Evolutionary conservation across 2,113 vertebrate species (phyloP).

Genomic region (Marcusenius ussheri): DNA sequence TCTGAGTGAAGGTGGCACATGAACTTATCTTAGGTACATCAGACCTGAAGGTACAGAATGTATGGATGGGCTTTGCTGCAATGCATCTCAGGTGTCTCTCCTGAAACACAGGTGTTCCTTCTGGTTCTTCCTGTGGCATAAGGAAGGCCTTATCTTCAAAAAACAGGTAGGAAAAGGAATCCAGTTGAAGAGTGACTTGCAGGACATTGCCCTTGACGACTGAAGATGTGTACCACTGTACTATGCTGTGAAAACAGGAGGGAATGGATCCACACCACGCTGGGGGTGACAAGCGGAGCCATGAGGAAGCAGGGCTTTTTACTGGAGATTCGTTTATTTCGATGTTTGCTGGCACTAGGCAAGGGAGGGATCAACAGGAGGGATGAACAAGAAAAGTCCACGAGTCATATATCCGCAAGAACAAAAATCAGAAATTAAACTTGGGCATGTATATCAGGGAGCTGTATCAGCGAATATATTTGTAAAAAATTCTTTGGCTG

Average conservation of each 20-base stretch:
- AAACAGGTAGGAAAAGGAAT: background rate
- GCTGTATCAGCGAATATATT: background rate
- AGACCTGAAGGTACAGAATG: background rate
- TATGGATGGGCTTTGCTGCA: background rate
- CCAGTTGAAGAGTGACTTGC: background rate
- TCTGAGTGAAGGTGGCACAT: background rate
- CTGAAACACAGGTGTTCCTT: background rate
- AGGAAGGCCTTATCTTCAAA: constrained; percentile 32
- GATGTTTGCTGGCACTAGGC: background rate
- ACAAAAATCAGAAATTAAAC: background rate
- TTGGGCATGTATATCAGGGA: background rate
- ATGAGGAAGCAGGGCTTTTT: background rate
- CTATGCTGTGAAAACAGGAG: background rate
- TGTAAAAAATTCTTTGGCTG: background rate
- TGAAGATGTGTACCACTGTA: background rate
- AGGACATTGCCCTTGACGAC: too few species aligned
- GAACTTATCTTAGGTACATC: background rate
- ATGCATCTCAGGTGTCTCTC: background rate
- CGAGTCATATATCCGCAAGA: background rate
- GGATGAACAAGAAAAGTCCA: background rate
- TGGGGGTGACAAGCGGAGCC: background rate
- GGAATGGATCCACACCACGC: background rate
- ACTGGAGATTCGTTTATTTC: background rate
- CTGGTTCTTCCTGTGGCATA: background rate
- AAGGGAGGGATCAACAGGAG: background rate